Evolutionary conservation across 2,113 vertebrate species (phyloP).

Genomic region (Manacus vitellinus): DNA sequence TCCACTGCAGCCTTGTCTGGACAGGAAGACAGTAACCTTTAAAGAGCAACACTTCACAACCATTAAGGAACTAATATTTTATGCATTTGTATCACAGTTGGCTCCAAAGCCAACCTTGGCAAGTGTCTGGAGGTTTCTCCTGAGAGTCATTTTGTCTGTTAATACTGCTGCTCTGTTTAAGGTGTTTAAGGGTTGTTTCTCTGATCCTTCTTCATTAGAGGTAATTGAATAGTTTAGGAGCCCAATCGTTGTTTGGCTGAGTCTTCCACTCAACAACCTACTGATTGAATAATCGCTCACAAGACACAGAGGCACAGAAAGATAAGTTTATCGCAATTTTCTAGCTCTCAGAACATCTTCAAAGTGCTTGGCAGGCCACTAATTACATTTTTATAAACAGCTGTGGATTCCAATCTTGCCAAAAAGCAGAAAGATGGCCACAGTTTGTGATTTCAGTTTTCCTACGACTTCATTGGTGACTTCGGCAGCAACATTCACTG

Average conservation of each 20-base stretch:
- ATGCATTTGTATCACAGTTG: conserved; percentile 57
- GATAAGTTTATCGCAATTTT: conserved; percentile 37
- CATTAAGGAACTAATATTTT: conserved; percentile 59
- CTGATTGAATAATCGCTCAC: conserved; percentile 5
- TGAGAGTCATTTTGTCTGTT: conserved; percentile 55
- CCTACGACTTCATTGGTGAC: neutral
- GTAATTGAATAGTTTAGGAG: conserved; percentile 55
- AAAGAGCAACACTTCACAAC: conserved; percentile 57
- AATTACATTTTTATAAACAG: conserved; percentile 39
- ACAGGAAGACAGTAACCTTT: conserved; percentile 62
- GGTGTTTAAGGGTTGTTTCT: conserved; percentile 54
- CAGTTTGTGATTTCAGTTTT: neutral
- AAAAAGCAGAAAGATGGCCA: neutral
- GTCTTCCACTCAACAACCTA: conserved; percentile 18
- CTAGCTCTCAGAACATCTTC: conserved; percentile 22
- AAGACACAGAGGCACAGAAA: neutral
- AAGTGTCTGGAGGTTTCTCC: conserved; percentile 56
- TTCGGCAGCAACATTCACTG: neutral
- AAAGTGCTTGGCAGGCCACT: conserved; percentile 22
- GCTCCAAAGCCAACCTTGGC: conserved; percentile 56
- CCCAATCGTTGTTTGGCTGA: conserved; percentile 7
- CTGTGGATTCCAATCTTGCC: neutral
- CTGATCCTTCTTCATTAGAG: conserved; percentile 50
- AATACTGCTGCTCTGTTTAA: conserved; percentile 49
- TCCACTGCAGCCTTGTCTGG: conserved; percentile 41